Base-by-base conservation (phyloP, 2,797 vertebrate species). In the Buphagus erythrorhynchus region DNA sequence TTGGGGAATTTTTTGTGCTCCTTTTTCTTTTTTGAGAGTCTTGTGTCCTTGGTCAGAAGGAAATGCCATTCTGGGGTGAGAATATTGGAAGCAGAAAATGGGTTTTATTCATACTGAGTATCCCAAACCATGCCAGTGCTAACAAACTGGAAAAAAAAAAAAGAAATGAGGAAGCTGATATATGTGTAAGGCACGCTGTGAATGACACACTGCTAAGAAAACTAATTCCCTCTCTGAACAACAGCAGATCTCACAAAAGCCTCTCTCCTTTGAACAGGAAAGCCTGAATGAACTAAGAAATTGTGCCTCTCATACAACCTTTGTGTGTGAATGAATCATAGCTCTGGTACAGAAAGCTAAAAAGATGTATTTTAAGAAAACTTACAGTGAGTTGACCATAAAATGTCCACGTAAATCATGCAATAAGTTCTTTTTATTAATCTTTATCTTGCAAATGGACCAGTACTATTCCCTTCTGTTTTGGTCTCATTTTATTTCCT, bases 291-390 rank as follows among this genome's bases (percentile, higher is more conserved):
- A 95, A 78, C 68, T 86, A 58, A 94, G 78, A 88, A 80, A 77
- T n/a, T 85, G 48, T 74, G 51, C 31, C 20, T 93, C 71, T 90
- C 79, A 40, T 66, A 58, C 59, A 96, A 85, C 54, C 57, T 94
- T 92, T 90, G 40, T 83, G 65, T 83, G 62, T 89, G 88, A 96
- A 95, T 94, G 95, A 96, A 93, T 96, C 95, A 96, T 67, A 86
- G 68, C 25, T 87, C 81, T 91, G 93, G 91, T 29, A 15, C 76
- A 96, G 92, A 95, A 97, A 94, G 92, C 88, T 90, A 36, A 84
- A 92, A 96, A 96, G 80, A 87, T 31, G 31, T 74, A 69, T 94
- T 95, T 84, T 28, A n/a, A 89, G 94, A 94, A 95, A 96, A 82
- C 65, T 83, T 90, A 68, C 33, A 86, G 74, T 65, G 68, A 77